Conservation (phyloP, 2,888 invertebrate species). For the Ormyrus nitidulus region DNA sequence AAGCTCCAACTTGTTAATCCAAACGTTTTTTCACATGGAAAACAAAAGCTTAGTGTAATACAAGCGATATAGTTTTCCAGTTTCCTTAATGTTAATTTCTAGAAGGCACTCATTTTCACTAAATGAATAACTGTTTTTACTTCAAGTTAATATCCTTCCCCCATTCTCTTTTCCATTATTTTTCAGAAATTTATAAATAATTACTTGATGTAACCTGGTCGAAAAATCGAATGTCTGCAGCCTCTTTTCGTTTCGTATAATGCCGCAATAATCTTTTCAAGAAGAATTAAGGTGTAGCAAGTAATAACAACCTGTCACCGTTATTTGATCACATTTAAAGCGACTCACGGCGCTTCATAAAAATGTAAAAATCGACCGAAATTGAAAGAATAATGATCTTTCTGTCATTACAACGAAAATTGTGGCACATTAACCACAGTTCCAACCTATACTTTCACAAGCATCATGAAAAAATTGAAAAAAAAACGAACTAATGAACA, state of each 20-base stretch:
- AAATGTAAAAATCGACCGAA: slow-evolving; percentile 17
- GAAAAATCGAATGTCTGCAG: no score
- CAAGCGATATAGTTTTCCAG: not conserved
- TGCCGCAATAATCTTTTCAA: slow-evolving; percentile 16
- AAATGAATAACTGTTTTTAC: no score
- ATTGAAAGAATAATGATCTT: slow-evolving; percentile 18
- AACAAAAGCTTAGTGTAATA: not conserved
- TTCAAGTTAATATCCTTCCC: not conserved
- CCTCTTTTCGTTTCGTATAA: slow-evolving; percentile 2
- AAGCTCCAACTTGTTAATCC: not conserved
- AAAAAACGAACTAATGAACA: no score
- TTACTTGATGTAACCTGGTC: no score
- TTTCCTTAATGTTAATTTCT: not conserved
- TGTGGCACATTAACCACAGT: not conserved
- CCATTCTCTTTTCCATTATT: no score
- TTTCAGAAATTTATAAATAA: no score
- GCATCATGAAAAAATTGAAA: no score
- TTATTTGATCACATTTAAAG: slow-evolving; percentile 20
- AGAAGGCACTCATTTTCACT: no score
- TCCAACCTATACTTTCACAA: no score
- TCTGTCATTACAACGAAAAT: slow-evolving; percentile 7
- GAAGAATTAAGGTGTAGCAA: slow-evolving; percentile 10
- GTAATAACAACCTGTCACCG: slow-evolving; percentile 16
- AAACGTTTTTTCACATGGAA: not conserved
- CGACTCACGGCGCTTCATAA: not conserved